Evolutionary conservation across 2,888 invertebrate species (phyloP).

Genomic region (Andrena marginata): DNA sequence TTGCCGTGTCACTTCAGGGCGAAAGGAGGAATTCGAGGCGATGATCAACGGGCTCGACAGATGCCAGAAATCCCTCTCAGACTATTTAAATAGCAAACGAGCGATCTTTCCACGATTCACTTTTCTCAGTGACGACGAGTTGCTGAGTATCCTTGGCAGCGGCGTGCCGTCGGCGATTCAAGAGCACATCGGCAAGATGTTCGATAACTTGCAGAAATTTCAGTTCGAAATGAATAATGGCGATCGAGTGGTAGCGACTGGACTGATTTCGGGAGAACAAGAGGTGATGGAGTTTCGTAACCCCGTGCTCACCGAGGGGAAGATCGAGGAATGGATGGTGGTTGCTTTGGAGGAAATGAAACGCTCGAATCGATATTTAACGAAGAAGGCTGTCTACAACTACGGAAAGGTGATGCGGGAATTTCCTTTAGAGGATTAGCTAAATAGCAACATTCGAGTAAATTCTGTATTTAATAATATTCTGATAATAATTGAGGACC

Average conservation of each 20-base stretch:
- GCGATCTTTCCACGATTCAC: slow-evolving; percentile 96
- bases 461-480: no score
- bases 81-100: slow-evolving; percentile 95
- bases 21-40: slow-evolving; percentile 91
- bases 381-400: slow-evolving; percentile 94
- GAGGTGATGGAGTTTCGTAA: slow-evolving; percentile 94
- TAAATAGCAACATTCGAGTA: no score
- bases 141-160: slow-evolving; percentile 95
- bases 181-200: slow-evolving; percentile 98
- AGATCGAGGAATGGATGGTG: slow-evolving; percentile 97
- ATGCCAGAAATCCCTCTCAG: slow-evolving; percentile 96
- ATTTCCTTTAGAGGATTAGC: no score
- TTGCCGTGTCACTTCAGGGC: slow-evolving; percentile 85
- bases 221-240: slow-evolving; percentile 89
- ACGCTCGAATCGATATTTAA: slow-evolving; percentile 92
- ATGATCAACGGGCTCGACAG: slow-evolving; percentile 92
- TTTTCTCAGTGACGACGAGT: slow-evolving; percentile 97
- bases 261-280: slow-evolving; percentile 95
- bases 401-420: slow-evolving; percentile 90
- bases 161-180: slow-evolving; percentile 94
- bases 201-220: slow-evolving; percentile 94
- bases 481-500: no score
- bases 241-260: slow-evolving; percentile 90
- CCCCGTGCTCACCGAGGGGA: slow-evolving; percentile 90
- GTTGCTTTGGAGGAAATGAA: slow-evolving; percentile 94